phyloP scores from a whole-genome alignment of 1,140 invertebrate species.

The Papilio polytes region DNA sequence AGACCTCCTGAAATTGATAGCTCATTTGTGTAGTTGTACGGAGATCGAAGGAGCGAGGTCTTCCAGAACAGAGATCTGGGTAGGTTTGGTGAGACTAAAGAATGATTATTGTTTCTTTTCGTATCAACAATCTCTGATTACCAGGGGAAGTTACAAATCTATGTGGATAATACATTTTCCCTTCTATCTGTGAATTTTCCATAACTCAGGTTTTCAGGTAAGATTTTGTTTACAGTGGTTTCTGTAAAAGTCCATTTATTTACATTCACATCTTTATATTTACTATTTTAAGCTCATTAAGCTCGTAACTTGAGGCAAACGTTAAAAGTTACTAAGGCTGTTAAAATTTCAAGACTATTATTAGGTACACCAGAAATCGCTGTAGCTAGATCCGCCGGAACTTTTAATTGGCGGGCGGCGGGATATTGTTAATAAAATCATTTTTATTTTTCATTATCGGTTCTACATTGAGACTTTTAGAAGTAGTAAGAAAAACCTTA shows the following conservation, averaged over 20 bases:
- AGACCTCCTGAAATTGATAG: too few relatives aligned
- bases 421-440: conserved; percentile 64
- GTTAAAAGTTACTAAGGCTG: conserved; percentile 53
- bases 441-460: conserved; percentile 47
- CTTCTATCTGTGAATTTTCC: too few relatives aligned
- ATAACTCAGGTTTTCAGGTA: too few relatives aligned
- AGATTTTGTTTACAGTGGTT: neutral
- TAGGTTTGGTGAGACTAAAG: too few relatives aligned
- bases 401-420: conserved; percentile 73
- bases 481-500: neutral
- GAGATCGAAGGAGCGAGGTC: too few relatives aligned
- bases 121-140: too few relatives aligned
- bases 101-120: too few relatives aligned
- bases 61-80: too few relatives aligned
- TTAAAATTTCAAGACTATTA: conserved; percentile 67
- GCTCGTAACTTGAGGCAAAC: conserved; percentile 46
- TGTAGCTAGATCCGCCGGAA: conserved; percentile 57
- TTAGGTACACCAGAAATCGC: conserved; percentile 55
- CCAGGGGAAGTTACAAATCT: too few relatives aligned
- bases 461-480: conserved; percentile 5
- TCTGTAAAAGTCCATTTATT: neutral
- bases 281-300: conserved; percentile 37
- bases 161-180: too few relatives aligned
- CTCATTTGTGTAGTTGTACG: too few relatives aligned
- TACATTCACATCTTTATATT: neutral